These are phyloP conservation scores for Pachymerium ferrugineum DNA, from an alignment of 2,888 invertebrate genomes.

Conservation along the genomic window DNA sequence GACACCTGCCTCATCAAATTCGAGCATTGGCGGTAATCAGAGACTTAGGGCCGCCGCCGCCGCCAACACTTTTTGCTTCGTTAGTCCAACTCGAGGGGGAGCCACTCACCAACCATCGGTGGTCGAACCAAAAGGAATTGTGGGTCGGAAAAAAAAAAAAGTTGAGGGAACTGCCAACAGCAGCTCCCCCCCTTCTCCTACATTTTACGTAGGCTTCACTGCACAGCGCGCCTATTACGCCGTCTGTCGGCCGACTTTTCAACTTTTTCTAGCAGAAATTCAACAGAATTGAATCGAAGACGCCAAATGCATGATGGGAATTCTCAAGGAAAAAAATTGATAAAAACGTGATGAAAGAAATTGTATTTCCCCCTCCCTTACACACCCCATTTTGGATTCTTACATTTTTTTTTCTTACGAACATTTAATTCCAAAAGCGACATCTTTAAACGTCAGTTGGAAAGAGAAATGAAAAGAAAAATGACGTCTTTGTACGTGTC, in stretches of 20 bases:
- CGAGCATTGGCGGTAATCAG: not conserved
- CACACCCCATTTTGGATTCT: too few species aligned
- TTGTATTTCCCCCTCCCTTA: too few species aligned
- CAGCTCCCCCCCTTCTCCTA: not conserved
- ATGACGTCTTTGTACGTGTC: too few species aligned
- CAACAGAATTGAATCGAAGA: too few species aligned
- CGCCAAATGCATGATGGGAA: not conserved
- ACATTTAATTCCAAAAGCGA: too few species aligned
- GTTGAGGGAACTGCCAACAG: not conserved
- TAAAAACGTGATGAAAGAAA: not conserved
- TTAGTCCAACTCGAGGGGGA: not conserved
- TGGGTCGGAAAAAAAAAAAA: not conserved
- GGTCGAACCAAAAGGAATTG: conserved; percentile 2
- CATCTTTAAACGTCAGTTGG: too few species aligned
- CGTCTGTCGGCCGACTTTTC: conserved; percentile 2
- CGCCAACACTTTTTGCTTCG: too few species aligned
- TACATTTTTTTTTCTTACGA: too few species aligned
- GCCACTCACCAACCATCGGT: not conserved
- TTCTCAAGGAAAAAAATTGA: not conserved
- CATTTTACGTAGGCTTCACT: not conserved
- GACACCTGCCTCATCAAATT: too few species aligned
- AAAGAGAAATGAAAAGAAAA: too few species aligned
- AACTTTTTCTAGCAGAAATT: not conserved
- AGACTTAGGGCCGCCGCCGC: not conserved
- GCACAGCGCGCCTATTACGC: not conserved